Evolutionary conservation across 2,113 vertebrate species (phyloP).

Genomic region (Apteryx mantelli): DNA sequence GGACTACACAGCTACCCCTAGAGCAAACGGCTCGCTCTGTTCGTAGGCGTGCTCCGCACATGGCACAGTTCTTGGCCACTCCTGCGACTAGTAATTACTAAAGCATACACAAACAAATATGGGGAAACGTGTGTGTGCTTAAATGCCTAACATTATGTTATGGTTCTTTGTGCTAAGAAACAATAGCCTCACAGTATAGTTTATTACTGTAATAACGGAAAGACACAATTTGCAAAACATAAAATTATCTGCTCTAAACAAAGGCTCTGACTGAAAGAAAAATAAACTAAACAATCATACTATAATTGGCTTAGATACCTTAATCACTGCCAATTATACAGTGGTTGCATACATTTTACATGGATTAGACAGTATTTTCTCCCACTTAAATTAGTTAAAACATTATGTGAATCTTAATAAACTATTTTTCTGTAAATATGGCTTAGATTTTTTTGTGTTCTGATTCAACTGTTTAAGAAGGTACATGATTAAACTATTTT

Average conservation of each 20-base stretch:
- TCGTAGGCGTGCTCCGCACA: background rate
- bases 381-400: background rate
- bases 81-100: background rate
- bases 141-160: background rate
- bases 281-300: background rate
- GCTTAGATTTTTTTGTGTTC: background rate
- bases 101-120: background rate
- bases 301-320: background rate
- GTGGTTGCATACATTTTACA: background rate
- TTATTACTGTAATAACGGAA: background rate
- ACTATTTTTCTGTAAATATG: background rate
- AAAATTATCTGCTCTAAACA: constrained; percentile 21
- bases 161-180: too few species aligned
- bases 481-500: background rate
- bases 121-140: background rate
- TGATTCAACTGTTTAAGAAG: background rate
- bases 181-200: background rate
- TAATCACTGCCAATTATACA: background rate
- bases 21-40: background rate
- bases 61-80: background rate
- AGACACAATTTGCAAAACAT: constrained; percentile 15
- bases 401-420: background rate
- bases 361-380: background rate
- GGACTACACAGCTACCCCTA: background rate
- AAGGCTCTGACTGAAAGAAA: constrained; percentile 6